A percentile compares a stretch with the other conserved stretches of the same genome.
phyloP scores from a whole-genome alignment of 2,113 vertebrate genomes.

The Xenopus borealis region DNA sequence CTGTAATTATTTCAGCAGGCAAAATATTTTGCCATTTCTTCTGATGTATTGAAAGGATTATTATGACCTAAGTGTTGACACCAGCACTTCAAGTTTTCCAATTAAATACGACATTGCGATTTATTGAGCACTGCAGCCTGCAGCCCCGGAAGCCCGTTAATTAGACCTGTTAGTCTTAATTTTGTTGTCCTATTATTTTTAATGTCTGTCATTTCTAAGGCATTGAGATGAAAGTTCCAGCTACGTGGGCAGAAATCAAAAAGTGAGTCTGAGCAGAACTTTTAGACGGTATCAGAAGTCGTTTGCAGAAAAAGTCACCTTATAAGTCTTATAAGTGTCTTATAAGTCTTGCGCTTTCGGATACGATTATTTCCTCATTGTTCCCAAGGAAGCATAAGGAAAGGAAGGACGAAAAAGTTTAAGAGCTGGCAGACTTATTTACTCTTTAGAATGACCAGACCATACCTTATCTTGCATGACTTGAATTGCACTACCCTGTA shows the following conservation, averaged over 20 bases:
- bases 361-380: no score
- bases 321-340: no score
- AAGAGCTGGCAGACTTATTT: no score
- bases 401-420: no score
- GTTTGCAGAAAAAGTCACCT: background rate
- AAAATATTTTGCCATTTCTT: background rate
- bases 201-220: constrained; percentile 3
- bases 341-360: no score
- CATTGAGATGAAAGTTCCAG: background rate
- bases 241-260: constrained; percentile 21
- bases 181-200: constrained; percentile 11
- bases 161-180: constrained; percentile 15
- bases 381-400: no score
- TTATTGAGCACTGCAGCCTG: constrained; percentile 12
- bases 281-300: constrained; percentile 11
- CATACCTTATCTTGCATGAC: no score
- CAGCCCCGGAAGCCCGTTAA: constrained; percentile 8
- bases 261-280: constrained; percentile 4
- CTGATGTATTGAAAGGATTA: constrained; percentile 7
- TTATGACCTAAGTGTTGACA: constrained; percentile 18
- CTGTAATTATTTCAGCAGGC: constrained; percentile 2
- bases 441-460: no score
- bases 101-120: constrained; percentile 9
- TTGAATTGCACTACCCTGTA: no score
- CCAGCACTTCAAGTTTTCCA: constrained; percentile 19